phyloP scores from a whole-genome alignment of 2,113 vertebrate species.

The Nematolebias whitei region DNA sequence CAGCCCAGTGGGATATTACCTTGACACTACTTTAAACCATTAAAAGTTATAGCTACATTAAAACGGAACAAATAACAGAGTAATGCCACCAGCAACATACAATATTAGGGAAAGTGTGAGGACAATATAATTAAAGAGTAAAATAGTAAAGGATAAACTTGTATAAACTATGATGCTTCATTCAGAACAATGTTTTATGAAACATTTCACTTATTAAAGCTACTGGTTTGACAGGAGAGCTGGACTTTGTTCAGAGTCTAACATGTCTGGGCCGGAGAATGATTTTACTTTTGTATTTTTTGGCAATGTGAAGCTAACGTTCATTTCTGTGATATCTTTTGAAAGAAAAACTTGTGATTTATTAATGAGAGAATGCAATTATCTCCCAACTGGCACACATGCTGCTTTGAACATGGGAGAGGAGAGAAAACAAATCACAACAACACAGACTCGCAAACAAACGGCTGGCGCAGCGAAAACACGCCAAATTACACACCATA shows the following conservation, averaged over 20 bases:
- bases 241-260: neutral
- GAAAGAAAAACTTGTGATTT: slow-evolving; percentile 57
- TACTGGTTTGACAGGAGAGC: neutral
- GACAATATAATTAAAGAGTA: too few relatives aligned
- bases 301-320: slow-evolving; percentile 42
- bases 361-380: slow-evolving; percentile 70
- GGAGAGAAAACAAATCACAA: slow-evolving; percentile 58
- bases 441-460: slow-evolving; percentile 36
- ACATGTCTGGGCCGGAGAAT: neutral
- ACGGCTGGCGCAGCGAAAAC: slow-evolving; percentile 4
- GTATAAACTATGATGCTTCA: neutral
- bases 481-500: slow-evolving; percentile 3
- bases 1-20: too few relatives aligned
- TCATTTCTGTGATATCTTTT: slow-evolving; percentile 58
- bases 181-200: neutral
- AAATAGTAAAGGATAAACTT: neutral
- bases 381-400: slow-evolving; percentile 45
- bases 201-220: neutral
- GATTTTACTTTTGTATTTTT: slow-evolving; percentile 23
- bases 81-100: neutral
- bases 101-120: too few relatives aligned
- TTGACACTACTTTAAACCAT: too few relatives aligned
- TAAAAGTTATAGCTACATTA: too few relatives aligned
- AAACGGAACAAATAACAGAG: neutral
- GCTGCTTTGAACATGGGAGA: slow-evolving; percentile 43